Evolutionary conservation across 37 sponge, comb jelly and placozoan species (phyloP), one percentile per base, ranked within the genome.

Genomic region (Halichondria panicea): DNA sequence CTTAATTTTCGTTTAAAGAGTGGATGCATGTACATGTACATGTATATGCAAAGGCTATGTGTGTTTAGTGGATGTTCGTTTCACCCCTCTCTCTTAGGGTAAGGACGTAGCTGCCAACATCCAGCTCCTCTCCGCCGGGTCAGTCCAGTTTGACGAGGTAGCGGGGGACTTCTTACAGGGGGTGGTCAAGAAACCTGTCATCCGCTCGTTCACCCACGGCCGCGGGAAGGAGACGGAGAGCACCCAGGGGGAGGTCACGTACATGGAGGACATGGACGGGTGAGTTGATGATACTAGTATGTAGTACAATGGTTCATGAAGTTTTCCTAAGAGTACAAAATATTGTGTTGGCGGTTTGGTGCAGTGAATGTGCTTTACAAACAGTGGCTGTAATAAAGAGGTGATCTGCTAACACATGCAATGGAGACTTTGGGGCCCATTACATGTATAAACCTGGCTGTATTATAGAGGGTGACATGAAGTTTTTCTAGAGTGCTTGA

Each of bases 81-180:
- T 4, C 11, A 3, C 43, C 27, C 3, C 44, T 45, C 68, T 45
- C 42, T 68, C 30, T 3, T 15, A 84, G 68, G 91, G 91, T 2
- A 91, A 91, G 63, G 67, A 86, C 46, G 87, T 86, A 45, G 91
- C 91, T 0, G 74, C 87, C 0, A 82, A 86, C 58, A 72, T 91
- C 59, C 76, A 85, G 53, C 63, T 91, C 11, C 83, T 91, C 4
- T 75, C 83, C 22, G 55, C 74, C 19, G 91, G 83, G 27, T 54
- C 91, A 0, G 91, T 91, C 43, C 68, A 58, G 36, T 86, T 86
- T 81, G 87, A 91, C 45, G 79, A 74, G 19, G 56, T 87, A 3
- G 54, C 66, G 11, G 22, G 42, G 18, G 88, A 87, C 18, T 8
- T 56, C 22, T 59, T 76, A 5, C 43, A 81, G 35, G 88, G 88